A percentile compares a stretch with the other conserved stretches of the same genome.
These are phyloP conservation scores for Salvelinus namaycush DNA, from an alignment of 2,113 vertebrate species.

Conservation along the genomic window DNA sequence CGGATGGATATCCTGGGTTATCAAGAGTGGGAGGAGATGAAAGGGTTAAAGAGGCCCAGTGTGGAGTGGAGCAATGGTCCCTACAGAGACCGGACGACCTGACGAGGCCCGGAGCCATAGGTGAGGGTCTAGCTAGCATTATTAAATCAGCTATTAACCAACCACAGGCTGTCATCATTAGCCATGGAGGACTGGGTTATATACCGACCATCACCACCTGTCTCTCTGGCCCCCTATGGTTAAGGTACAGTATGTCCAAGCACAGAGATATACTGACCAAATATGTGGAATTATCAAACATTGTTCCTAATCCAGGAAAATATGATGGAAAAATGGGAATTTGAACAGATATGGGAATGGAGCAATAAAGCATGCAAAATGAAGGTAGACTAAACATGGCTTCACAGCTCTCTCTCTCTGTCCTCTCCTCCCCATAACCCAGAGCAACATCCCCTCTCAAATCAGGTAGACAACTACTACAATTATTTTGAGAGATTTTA, in stretches of 20 bases:
- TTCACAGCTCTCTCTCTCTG: constrained; percentile 5
- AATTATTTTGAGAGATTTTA: neutral
- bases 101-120: constrained; percentile 24
- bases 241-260: neutral
- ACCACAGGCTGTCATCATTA: neutral
- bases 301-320: constrained; percentile 24
- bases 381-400: constrained; percentile 17
- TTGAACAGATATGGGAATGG: constrained; percentile 26
- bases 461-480: constrained; percentile 10
- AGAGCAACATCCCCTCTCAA: constrained; percentile 3
- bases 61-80: neutral
- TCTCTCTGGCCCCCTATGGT: constrained; percentile 1
- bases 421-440: constrained; percentile 10
- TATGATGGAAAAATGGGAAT: constrained; percentile 4
- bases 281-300: constrained; percentile 2
- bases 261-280: neutral
- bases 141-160: neutral
- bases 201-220: constrained; percentile 26
- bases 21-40: constrained; percentile 42
- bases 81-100: too few species aligned
- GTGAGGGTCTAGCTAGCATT: constrained; percentile 26
- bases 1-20: constrained; percentile 58
- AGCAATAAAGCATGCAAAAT: constrained; percentile 62
- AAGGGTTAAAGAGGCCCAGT: constrained; percentile 46
- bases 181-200: constrained; percentile 35